Evolutionary conservation across 1,140 invertebrate species (phyloP).

Genomic region (Monomorium pharaonis): DNA sequence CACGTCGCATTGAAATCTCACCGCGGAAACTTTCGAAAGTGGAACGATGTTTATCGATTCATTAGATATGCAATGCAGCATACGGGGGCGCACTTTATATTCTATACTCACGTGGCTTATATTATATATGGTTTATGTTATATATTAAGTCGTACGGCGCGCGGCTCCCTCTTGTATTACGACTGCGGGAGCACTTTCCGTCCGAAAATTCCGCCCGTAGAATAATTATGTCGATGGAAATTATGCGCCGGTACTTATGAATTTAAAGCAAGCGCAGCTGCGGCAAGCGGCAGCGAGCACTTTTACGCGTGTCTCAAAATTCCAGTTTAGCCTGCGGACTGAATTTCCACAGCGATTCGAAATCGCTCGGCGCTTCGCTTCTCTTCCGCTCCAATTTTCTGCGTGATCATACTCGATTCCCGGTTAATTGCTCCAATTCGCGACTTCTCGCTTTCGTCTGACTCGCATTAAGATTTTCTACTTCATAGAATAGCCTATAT

Average conservation of each 20-base stretch:
- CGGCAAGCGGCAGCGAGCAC: not conserved
- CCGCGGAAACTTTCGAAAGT: slow-evolving; percentile 29
- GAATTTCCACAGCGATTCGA: not conserved
- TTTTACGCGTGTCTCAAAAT: not conserved
- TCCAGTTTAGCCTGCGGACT: not conserved
- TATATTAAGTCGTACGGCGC: not conserved
- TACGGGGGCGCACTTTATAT: slow-evolving; percentile 28
- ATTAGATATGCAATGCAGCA: slow-evolving; percentile 39
- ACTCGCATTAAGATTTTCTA: not conserved
- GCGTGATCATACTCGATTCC: not conserved
- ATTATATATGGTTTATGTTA: slow-evolving; percentile 47
- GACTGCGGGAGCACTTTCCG: not conserved
- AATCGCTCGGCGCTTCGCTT: not conserved
- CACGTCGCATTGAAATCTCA: slow-evolving; percentile 7
- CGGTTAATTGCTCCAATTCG: slow-evolving; percentile 25
- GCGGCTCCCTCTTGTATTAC: not conserved
- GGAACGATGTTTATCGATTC: slow-evolving; percentile 49
- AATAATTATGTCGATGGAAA: slow-evolving; percentile 41
- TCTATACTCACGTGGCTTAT: slow-evolving; percentile 32
- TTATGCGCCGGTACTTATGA: slow-evolving; percentile 25
- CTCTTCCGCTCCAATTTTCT: slow-evolving; percentile 1
- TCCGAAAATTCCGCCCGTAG: slow-evolving; percentile 22
- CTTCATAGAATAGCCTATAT: not conserved
- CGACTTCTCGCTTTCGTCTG: not conserved
- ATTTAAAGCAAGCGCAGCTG: slow-evolving; percentile 15